phyloP scores from a whole-genome alignment of 2,113 vertebrate species.

The Mesoclemmys tuberculata region DNA sequence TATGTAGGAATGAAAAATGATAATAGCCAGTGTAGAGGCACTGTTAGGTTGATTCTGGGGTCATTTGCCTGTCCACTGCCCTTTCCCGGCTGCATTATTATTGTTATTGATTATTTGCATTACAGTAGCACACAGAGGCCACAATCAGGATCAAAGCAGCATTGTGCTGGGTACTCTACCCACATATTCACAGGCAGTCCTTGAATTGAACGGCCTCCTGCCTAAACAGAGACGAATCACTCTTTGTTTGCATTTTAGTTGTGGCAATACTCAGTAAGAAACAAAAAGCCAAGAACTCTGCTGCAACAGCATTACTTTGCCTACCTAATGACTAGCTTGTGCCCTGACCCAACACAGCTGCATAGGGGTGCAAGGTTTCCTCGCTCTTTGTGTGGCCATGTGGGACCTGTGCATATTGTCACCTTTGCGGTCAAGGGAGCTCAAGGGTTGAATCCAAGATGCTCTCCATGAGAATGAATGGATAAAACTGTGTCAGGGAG shows the following conservation, averaged over 20 bases:
- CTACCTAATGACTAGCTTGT: background rate
- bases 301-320: background rate
- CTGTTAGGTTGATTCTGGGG: background rate
- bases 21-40: background rate
- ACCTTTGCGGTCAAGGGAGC: too few relatives aligned
- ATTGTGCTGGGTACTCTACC: background rate
- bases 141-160: background rate
- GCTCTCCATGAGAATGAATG: too few relatives aligned
- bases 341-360: background rate
- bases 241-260: background rate
- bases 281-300: background rate
- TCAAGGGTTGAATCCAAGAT: too few relatives aligned
- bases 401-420: background rate
- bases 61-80: background rate
- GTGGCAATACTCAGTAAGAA: background rate
- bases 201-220: background rate
- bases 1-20: background rate
- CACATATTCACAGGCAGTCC: background rate
- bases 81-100: background rate
- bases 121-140: background rate
- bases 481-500: too few relatives aligned
- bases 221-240: background rate
- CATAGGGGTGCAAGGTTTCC: background rate
- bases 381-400: background rate
- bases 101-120: background rate